A percentile compares a stretch with the other conserved stretches of the same genome.
Conservation (phyloP, 2,888 invertebrate species). For the Eilema caniola region DNA sequence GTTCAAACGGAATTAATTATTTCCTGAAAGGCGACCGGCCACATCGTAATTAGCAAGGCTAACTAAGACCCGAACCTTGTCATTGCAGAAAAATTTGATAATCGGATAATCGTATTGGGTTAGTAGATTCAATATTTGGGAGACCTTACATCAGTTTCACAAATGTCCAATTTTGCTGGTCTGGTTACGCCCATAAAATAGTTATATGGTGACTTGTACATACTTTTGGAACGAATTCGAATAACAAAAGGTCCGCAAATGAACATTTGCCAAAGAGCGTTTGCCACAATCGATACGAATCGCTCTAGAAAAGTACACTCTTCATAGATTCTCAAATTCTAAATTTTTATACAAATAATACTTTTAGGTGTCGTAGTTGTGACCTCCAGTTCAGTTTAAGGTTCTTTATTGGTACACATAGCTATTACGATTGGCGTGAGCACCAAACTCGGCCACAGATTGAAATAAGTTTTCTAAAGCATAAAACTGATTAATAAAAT, state of each 20-base stretch:
- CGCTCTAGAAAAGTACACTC: conserved; percentile 58
- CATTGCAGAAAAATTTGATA: conserved; percentile 35
- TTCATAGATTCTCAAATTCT: conserved; percentile 46
- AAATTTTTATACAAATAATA: not conserved
- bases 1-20: conserved; percentile 51
- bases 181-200: conserved; percentile 40
- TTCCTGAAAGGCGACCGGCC: conserved; percentile 39
- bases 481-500: not conserved
- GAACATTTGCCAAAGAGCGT: conserved; percentile 69
- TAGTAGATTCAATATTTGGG: not conserved
- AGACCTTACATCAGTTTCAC: not conserved
- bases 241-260: conserved; percentile 69
- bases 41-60: conserved; percentile 42
- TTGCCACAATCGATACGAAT: conserved; percentile 64
- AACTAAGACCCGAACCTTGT: conserved; percentile 24
- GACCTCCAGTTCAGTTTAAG: not conserved
- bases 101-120: conserved; percentile 1
- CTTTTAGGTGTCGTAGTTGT: not conserved
- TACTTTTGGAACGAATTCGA: conserved; percentile 61
- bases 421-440: too few species aligned
- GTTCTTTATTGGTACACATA: not conserved
- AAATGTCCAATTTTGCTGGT: conserved; percentile 4
- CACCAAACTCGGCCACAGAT: not conserved
- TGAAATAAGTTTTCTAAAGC: not conserved
- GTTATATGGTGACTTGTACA: conserved; percentile 44